A percentile compares a stretch with the other conserved stretches of the same genome.
Evolutionary conservation across 2,113 vertebrate species (phyloP).

Genomic region (Danionella cerebrum): DNA sequence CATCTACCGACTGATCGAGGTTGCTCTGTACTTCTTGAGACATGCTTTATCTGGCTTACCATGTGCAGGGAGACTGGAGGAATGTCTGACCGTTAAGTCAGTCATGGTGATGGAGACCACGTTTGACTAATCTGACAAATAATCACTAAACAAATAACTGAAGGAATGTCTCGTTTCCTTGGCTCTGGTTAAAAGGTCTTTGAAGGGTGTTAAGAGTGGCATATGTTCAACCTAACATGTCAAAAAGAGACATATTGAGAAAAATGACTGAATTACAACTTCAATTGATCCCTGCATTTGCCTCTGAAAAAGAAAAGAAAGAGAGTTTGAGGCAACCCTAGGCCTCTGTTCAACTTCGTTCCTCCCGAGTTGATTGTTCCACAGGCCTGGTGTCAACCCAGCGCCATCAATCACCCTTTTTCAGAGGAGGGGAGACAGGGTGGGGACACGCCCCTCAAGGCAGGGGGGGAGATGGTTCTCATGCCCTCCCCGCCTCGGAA

Average conservation of each 20-base stretch:
- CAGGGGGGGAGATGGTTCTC: slow-evolving; percentile 71
- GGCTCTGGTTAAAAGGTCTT: slow-evolving; percentile 39
- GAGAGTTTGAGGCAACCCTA: slow-evolving; percentile 56
- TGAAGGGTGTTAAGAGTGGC: slow-evolving; percentile 47
- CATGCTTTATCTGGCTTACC: too few species aligned
- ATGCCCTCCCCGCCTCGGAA: slow-evolving; percentile 71
- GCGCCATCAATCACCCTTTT: slow-evolving; percentile 73
- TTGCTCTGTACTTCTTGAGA: too few species aligned
- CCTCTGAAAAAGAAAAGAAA: slow-evolving; percentile 60
- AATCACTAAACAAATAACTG: slow-evolving; percentile 45
- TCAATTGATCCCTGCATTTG: slow-evolving; percentile 65
- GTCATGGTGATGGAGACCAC: slow-evolving; percentile 39
- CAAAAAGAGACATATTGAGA: slow-evolving; percentile 66
- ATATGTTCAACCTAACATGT: slow-evolving; percentile 59
- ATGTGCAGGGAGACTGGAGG: background rate
- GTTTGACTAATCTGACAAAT: slow-evolving; percentile 55
- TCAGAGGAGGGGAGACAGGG: slow-evolving; percentile 72
- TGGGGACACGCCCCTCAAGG: slow-evolving; percentile 66
- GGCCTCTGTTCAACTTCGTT: slow-evolving; percentile 60
- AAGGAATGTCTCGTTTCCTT: slow-evolving; percentile 30
- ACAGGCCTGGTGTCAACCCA: slow-evolving; percentile 67
- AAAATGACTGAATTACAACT: slow-evolving; percentile 69
- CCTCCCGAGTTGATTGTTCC: slow-evolving; percentile 71
- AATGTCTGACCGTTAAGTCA: slow-evolving; percentile 49
- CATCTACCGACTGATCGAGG: background rate